phyloP scores from a whole-genome alignment of 2,888 invertebrate species.

The Dicyrtoma fusca region DNA sequence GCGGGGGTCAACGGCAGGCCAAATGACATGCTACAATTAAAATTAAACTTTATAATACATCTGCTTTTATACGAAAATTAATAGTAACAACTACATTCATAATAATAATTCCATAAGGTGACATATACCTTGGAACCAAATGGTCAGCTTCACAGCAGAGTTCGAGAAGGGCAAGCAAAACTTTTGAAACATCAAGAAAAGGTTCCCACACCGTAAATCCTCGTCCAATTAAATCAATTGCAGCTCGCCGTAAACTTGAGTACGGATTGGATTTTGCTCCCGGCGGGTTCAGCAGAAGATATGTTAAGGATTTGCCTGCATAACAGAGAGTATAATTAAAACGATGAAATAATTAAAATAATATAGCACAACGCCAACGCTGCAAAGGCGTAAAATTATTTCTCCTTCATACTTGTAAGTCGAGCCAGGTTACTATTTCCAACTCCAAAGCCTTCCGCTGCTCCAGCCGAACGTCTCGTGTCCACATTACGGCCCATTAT shows the following conservation, averaged over 20 bases:
- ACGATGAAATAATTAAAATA: no score
- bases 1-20: conserved; percentile 92
- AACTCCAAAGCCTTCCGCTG: conserved; percentile 83
- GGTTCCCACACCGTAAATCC: conserved; percentile 99
- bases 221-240: conserved; percentile 94
- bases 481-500: conserved; percentile 63
- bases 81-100: no score
- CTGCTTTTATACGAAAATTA: no score
- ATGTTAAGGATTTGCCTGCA: conserved; percentile 81
- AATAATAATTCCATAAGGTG: no score
- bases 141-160: conserved; percentile 90
- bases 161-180: conserved; percentile 83
- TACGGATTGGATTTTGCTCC: conserved; percentile 64
- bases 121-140: conserved; percentile 77
- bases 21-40: conserved; percentile 74
- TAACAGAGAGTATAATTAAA: conserved; percentile 23
- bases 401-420: conserved; percentile 70
- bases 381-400: conserved; percentile 8
- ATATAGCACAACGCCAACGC: no score
- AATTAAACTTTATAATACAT: no score
- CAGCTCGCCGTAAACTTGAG: conserved; percentile 91
- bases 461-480: conserved; percentile 61
- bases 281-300: conserved; percentile 82
- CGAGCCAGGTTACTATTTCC: conserved; percentile 88
- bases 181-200: conserved; percentile 89